These are phyloP conservation scores for Keiferia lycopersicella DNA, from an alignment of 2,888 invertebrate genomes.

Conservation along the genomic window DNA sequence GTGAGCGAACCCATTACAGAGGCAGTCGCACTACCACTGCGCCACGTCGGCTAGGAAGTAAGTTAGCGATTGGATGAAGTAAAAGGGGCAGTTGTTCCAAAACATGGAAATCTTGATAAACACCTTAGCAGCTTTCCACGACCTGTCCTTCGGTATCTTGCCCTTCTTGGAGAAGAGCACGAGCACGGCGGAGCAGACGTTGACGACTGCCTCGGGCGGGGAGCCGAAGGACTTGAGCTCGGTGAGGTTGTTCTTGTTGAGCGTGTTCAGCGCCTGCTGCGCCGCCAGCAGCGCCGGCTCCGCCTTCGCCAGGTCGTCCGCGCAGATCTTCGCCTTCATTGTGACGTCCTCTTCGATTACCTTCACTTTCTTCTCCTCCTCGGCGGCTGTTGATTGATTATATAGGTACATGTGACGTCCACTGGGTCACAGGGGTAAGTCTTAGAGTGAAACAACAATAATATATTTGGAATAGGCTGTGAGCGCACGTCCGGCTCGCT, in stretches of 20 bases:
- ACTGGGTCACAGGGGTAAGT: too few relatives aligned
- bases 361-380: slow-evolving; percentile 94
- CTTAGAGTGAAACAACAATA: too few relatives aligned
- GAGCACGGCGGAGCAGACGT: slow-evolving; percentile 92
- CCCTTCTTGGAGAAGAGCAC: slow-evolving; percentile 91
- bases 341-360: slow-evolving; percentile 94
- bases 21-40: too few relatives aligned
- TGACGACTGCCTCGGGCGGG: slow-evolving; percentile 93
- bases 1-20: too few relatives aligned
- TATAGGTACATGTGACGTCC: too few relatives aligned
- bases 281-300: slow-evolving; percentile 95
- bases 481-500: too few relatives aligned
- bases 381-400: slow-evolving; percentile 75
- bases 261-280: slow-evolving; percentile 93
- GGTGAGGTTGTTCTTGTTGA: slow-evolving; percentile 96
- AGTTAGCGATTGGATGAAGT: too few relatives aligned
- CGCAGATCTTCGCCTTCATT: slow-evolving; percentile 91
- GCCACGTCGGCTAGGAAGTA: too few relatives aligned
- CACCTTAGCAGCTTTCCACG: slow-evolving; percentile 94
- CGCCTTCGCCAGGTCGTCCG: slow-evolving; percentile 93
- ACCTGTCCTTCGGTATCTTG: slow-evolving; percentile 94
- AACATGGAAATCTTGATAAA: too few relatives aligned
- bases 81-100: too few relatives aligned
- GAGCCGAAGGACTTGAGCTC: slow-evolving; percentile 97
- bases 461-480: too few relatives aligned